Base-by-base conservation (phyloP, 2,888 invertebrate genomes). In the Trissoscelio sp. region DNA sequence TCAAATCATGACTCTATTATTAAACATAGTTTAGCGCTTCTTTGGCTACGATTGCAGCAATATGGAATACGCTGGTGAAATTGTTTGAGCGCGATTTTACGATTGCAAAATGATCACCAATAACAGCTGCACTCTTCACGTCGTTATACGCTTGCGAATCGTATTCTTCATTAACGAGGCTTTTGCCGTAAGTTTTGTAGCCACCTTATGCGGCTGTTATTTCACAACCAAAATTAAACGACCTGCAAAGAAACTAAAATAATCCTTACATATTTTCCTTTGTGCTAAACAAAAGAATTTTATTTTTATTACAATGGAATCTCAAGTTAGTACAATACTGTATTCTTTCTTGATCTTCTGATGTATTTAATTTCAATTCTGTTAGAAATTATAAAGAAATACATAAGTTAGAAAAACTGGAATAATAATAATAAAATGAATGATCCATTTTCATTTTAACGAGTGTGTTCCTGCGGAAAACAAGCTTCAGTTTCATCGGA, bases 31-130 rank as follows among this genome's bases (percentile, higher is more conserved):
- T 74, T 60, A 74, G 62, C 67, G 60, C 79, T 69, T 74, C 48
- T 67, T 69, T 55, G 28, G 20, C 60, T 20, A 42, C 39, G 34
- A 55, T 80, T 55, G 60, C 62, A 12, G 44, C 51, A 42, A 74
- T 62, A 55, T 42, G 34, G 55, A 20, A 60, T 46, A 64, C 24
- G 48, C 46, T 22, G 22, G 37, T 39, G 60, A 44, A 75, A 74
- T 37, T 48, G 62, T 51, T 55, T 60, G 39, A 57, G 46, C 20
- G 46, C 55, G 18, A 77, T 62, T 81, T 81, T 81, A 81, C 73
- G 81, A 72, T 81, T 73, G 57, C 28, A 53, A 77, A 77, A 77
- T 62, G 67, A 81, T 81, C 62, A 34, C 67, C 81, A 67, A 73
- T 81, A 77, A 77, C 72, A 73, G 58, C 77, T 67, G 55, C 67